A percentile compares a stretch with the other conserved stretches of the same genome.
phyloP scores from a whole-genome alignment of 2,888 invertebrate genomes.

The Parelbella ahira region DNA sequence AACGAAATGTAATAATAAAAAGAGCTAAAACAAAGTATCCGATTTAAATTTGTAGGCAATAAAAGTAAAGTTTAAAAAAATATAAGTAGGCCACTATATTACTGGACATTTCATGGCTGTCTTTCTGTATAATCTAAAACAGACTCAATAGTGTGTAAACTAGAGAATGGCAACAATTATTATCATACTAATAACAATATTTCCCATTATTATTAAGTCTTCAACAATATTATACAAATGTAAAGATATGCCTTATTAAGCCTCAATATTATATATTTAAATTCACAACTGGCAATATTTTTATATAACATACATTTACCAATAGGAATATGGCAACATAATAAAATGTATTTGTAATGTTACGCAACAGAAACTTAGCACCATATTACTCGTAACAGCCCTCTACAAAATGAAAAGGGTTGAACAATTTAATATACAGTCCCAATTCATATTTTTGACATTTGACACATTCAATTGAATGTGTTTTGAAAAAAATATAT shows the following conservation, averaged over 20 bases:
- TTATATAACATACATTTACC: no score
- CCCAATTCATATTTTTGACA: no score
- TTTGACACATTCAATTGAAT: no score
- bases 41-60: not conserved
- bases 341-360: conserved; percentile 5
- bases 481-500: no score
- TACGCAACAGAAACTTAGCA: conserved; percentile 17
- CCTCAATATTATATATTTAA: conserved; percentile 8
- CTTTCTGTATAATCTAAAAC: conserved; percentile 7
- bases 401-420: no score
- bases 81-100: no score
- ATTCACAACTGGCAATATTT: no score
- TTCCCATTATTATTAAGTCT: conserved; percentile 14
- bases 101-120: no score
- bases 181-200: conserved; percentile 5
- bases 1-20: conserved; percentile 7
- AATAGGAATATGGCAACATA: no score
- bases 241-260: conserved; percentile 21
- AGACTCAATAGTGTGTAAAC: conserved; percentile 15
- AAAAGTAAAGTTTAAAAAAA: no score
- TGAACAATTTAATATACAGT: no score
- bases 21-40: not conserved
- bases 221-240: conserved; percentile 22
- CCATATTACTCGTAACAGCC: no score
- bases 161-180: conserved; percentile 16